These are phyloP conservation scores for Campylomormyrus numenius DNA, from an alignment of 2,113 vertebrate species.

Conservation along the genomic window DNA sequence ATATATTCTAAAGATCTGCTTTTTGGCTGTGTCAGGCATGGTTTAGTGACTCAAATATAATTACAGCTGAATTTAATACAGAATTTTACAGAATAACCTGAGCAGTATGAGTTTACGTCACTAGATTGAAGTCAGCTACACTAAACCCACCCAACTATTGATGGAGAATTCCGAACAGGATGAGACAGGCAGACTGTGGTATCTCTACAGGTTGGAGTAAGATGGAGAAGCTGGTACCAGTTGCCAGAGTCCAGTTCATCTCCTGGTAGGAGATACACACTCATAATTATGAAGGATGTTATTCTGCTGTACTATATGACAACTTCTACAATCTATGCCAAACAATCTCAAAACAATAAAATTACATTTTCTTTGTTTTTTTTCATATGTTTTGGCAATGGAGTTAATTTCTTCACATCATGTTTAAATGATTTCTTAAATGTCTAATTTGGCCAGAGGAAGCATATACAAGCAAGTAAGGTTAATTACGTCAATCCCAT, in stretches of 20 bases:
- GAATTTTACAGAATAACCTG: neutral
- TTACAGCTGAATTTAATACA: neutral
- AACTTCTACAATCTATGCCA: neutral
- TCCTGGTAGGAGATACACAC: constrained; percentile 25
- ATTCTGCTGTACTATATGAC: neutral
- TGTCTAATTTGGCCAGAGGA: neutral
- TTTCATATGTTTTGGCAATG: neutral
- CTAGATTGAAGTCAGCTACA: neutral
- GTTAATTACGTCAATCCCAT: neutral
- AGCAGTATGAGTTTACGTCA: neutral
- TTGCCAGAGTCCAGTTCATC: constrained; percentile 81
- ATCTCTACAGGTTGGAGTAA: constrained; percentile 80
- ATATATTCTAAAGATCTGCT: neutral
- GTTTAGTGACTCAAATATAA: neutral
- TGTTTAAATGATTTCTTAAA: neutral
- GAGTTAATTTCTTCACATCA: neutral
- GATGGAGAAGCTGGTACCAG: constrained; percentile 65
- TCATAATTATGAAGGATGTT: neutral
- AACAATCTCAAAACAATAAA: neutral
- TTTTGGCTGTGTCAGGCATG: neutral
- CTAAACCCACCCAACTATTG: neutral
- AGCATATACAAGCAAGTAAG: neutral
- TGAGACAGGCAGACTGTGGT: constrained; percentile 60
- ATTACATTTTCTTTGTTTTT: neutral
- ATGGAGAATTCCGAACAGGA: neutral